Evolutionary conservation across 64 coral and sea anemone species (phyloP), one percentile per base, ranked within the genome.

Genomic region (Actinia equina): DNA sequence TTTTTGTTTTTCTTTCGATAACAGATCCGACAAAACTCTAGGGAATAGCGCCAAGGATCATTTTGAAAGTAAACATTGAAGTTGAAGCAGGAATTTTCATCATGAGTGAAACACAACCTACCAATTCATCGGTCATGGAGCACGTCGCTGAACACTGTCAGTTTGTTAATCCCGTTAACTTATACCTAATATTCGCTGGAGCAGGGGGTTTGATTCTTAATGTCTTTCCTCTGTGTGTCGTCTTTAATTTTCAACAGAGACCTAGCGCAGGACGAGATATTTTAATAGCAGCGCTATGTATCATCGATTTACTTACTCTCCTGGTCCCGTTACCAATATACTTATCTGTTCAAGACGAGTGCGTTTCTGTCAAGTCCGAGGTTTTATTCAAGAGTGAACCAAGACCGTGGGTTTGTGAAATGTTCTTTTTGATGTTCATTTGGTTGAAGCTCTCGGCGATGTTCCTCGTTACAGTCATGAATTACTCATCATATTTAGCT

Each of bases 401-500:
- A 84, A 92, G 94, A 87, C 88, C 94, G 51, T 87, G 90, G 61
- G 85, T 96, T 59, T 96, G 94, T 71, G 94, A 96, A 89, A 96
- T 96, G 59, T 93, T 96, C 77, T 79, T 92, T 80, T 65, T 96
- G 18, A 90, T 92, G 69, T 96, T 96, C 41, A 59, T 96, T 26
- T 96, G 94, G 94, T 25, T 96, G 9, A 96, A 96, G 16, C 88
- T 96, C 4, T 79, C 91, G 10, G 76, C 91, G 43, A 44, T 96
- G 57, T 96, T 96, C 86, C 76, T 96, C 6, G 91, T 93, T 20
- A 96, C 94, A 8, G 92, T 90, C 2, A 22, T 96, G 22, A 96
- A 93, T 58, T 96, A 96, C 51, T 89, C 88, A 2, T 90, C 94
- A 5, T 96, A 96, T 52, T 86, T 96, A 26, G 89, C 91, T 19